Conservation (phyloP, 2,797 vertebrate genomes). For the Dendrocincla fuliginosa region DNA sequence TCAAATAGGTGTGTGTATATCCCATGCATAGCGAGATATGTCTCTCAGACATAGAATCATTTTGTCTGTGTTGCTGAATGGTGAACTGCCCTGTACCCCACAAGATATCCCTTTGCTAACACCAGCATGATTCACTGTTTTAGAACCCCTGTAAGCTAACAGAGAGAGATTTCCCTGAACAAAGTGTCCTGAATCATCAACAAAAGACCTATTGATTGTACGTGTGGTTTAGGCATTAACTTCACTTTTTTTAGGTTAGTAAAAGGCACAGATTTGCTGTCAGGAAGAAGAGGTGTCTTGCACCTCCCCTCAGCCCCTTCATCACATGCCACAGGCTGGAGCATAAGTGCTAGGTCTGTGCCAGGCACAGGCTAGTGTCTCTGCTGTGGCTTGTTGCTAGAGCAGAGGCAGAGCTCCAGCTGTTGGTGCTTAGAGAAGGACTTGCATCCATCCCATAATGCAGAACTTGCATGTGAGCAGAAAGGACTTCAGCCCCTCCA, state of each 20-base stretch:
- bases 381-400: background rate
- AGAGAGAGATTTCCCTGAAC: background rate
- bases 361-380: background rate
- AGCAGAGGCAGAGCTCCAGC: background rate
- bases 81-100: background rate
- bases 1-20: rapidly evolving
- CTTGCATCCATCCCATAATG: background rate
- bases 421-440: background rate
- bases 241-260: background rate
- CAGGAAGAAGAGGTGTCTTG: background rate
- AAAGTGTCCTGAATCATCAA: background rate
- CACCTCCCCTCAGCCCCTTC: background rate
- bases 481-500: background rate
- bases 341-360: background rate
- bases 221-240: background rate
- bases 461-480: background rate
- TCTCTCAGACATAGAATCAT: background rate
- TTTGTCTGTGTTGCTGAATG: background rate
- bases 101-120: background rate
- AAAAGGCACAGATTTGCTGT: background rate
- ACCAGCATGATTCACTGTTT: background rate
- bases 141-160: background rate
- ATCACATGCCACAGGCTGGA: background rate
- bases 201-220: background rate
- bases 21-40: background rate